These are phyloP conservation scores for Megaustenia siamemsis DNA, from an alignment of 2,888 invertebrate genomes.

Conservation along the genomic window DNA sequence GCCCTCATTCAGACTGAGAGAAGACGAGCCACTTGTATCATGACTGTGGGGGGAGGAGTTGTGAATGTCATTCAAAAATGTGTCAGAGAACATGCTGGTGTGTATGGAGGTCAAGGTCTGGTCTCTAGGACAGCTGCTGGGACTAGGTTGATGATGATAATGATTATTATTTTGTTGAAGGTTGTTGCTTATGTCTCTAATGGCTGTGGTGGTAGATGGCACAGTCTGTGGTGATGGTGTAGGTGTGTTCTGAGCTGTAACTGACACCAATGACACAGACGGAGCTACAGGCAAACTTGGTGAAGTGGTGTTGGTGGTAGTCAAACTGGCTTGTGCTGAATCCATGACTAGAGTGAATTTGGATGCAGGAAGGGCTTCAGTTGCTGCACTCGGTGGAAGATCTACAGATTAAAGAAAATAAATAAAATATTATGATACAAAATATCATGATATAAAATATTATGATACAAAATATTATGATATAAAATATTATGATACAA, in stretches of 20 bases:
- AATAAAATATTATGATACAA: neutral
- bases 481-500: no score
- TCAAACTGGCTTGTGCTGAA: constrained; percentile 57
- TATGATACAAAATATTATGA: no score
- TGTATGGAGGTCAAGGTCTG: constrained; percentile 46
- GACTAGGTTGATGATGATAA: neutral
- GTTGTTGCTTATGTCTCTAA: constrained; percentile 11
- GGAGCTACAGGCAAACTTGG: constrained; percentile 20
- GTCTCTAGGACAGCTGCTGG: constrained; percentile 42
- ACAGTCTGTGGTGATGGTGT: neutral
- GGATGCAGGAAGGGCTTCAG: constrained; percentile 84
- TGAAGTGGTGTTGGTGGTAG: constrained; percentile 22
- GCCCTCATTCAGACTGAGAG: constrained; percentile 52
- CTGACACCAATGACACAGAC: neutral
- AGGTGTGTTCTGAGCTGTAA: constrained; percentile 6
- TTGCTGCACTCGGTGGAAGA: constrained; percentile 91
- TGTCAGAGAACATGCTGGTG: constrained; percentile 33
- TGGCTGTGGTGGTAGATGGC: neutral
- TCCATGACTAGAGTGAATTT: constrained; percentile 71
- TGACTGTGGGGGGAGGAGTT: constrained; percentile 53
- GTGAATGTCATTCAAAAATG: constrained; percentile 6
- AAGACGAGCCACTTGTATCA: constrained; percentile 45
- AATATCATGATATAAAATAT: no score
- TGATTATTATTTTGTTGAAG: neutral
- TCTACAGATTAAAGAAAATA: constrained; percentile 81